Percentiles rank a stretch among this genome's conserved stretches.
Evolutionary conservation across 2,797 vertebrate genomes (phyloP).

Genomic region (Sylvia borin): DNA sequence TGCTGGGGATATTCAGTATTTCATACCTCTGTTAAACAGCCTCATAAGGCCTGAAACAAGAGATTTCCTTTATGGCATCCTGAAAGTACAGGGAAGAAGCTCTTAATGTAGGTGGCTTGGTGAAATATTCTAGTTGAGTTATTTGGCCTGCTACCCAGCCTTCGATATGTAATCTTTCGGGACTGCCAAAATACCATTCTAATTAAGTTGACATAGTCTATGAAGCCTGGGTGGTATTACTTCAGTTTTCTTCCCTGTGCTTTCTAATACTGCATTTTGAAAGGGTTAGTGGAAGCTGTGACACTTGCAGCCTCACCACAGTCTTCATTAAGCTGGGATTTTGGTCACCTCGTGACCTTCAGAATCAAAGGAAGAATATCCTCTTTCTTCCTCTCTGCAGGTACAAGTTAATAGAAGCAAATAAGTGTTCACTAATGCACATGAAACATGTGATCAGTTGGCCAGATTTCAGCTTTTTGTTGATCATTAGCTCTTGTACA

Average conservation of each 20-base stretch:
- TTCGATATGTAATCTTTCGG: slow-evolving; percentile 43
- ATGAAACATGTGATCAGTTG: slow-evolving; percentile 16
- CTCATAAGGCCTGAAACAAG: background rate
- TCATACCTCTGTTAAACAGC: background rate
- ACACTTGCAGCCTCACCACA: background rate
- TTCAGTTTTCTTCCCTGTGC: slow-evolving; percentile 1
- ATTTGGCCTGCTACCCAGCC: slow-evolving; percentile 53
- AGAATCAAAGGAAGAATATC: slow-evolving; percentile 34
- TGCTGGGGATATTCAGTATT: background rate
- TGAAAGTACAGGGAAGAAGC: slow-evolving; percentile 36
- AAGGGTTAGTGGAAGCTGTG: slow-evolving; percentile 18
- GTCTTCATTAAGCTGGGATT: slow-evolving; percentile 24
- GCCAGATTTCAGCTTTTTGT: slow-evolving; percentile 9
- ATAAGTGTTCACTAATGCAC: slow-evolving; percentile 3
- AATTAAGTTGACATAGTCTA: slow-evolving; percentile 56
- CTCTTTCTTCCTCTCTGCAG: slow-evolving; percentile 33
- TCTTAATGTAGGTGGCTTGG: slow-evolving; percentile 60
- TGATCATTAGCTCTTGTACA: slow-evolving; percentile 46
- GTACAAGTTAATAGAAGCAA: slow-evolving; percentile 45
- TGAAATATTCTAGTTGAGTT: slow-evolving; percentile 40
- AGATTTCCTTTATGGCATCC: background rate
- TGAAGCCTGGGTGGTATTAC: slow-evolving; percentile 57
- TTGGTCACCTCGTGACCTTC: slow-evolving; percentile 24
- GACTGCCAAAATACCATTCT: slow-evolving; percentile 65
- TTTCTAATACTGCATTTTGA: background rate